A percentile compares a stretch with the other conserved stretches of the same genome.
These are phyloP conservation scores for Lemur catta DNA, from an alignment of 2,797 vertebrate genomes.

Conservation along the genomic window DNA sequence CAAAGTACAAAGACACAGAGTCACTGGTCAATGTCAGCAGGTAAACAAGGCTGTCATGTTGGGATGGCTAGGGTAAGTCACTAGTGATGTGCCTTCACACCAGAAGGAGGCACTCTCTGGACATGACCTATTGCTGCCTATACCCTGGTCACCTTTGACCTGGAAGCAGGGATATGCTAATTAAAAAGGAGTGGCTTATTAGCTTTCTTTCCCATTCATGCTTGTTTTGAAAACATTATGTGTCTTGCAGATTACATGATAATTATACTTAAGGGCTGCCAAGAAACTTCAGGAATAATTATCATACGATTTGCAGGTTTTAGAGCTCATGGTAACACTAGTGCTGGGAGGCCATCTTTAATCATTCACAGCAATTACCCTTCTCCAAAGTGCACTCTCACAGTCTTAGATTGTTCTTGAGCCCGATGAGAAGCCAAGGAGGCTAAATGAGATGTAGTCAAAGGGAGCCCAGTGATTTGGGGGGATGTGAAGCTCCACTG, in stretches of 20 bases:
- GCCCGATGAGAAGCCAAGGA: neutral
- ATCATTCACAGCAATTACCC: neutral
- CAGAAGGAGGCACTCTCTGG: neutral
- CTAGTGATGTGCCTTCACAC: neutral
- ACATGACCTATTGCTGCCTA: neutral
- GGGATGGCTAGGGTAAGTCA: neutral
- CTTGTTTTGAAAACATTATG: slow-evolving; percentile 71
- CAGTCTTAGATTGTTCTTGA: neutral
- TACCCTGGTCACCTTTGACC: neutral
- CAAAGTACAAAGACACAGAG: neutral
- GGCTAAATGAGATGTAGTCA: neutral
- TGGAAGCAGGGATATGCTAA: neutral
- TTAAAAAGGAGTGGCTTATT: neutral
- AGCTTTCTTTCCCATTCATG: slow-evolving; percentile 44
- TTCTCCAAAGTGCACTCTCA: neutral
- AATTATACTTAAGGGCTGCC: slow-evolving; percentile 73
- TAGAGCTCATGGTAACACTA: slow-evolving; percentile 66
- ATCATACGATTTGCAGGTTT: slow-evolving; percentile 72
- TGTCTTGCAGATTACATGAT: slow-evolving; percentile 73
- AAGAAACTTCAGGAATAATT: slow-evolving; percentile 71
- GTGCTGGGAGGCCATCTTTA: slow-evolving; percentile 27
- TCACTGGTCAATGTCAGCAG: neutral
- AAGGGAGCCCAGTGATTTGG: neutral
- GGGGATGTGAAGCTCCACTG: neutral
- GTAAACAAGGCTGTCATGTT: neutral